Evolutionary conservation across 2,888 invertebrate species (phyloP).

Genomic region (Volucella zonaria): DNA sequence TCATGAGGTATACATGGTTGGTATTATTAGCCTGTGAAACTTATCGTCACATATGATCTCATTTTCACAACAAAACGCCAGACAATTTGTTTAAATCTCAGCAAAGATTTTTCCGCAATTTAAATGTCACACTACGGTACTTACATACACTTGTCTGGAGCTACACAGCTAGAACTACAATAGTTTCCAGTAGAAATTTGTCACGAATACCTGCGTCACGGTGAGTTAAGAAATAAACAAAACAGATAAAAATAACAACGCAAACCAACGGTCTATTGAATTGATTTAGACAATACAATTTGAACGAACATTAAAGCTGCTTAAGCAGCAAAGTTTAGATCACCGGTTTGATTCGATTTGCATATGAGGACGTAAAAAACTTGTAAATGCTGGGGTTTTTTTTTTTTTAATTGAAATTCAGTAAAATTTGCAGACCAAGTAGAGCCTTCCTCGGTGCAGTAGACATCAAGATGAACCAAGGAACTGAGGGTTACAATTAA

Average conservation of each 20-base stretch:
- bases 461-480: background rate
- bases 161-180: too few relatives aligned
- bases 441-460: too few relatives aligned
- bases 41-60: slow-evolving; percentile 4
- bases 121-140: too few relatives aligned
- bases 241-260: background rate
- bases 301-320: background rate
- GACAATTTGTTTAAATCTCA: background rate
- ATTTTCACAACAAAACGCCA: background rate
- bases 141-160: too few relatives aligned
- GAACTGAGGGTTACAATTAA: background rate
- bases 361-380: too few relatives aligned
- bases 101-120: background rate
- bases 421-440: too few relatives aligned
- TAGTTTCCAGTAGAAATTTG: background rate
- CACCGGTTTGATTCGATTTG: too few relatives aligned
- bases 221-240: background rate
- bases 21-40: slow-evolving; percentile 18
- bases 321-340: too few relatives aligned
- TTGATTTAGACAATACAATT: background rate
- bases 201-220: background rate
- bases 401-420: too few relatives aligned
- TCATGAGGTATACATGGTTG: background rate
- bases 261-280: background rate
- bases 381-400: too few relatives aligned